Evolutionary conservation across 1,140 invertebrate species (phyloP).

Genomic region (Gonatopus flavifemur): DNA sequence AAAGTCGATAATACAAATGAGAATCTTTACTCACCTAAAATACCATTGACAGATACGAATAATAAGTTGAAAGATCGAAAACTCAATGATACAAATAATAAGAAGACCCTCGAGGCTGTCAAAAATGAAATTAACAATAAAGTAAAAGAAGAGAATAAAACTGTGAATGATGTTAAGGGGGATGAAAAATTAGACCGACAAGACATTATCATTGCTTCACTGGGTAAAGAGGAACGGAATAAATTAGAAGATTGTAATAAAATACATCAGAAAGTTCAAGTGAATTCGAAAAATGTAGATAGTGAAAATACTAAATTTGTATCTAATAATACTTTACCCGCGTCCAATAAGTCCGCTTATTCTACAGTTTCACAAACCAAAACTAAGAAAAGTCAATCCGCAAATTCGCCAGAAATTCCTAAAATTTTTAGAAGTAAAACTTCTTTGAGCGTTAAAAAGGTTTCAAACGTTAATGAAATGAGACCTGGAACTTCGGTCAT

Average conservation of each 20-base stretch:
- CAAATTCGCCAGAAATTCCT: constrained; percentile 31
- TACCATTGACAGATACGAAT: constrained; percentile 9
- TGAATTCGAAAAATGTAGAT: constrained; percentile 34
- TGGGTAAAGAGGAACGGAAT: constrained; percentile 17
- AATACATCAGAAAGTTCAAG: constrained; percentile 29
- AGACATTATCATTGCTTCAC: not conserved
- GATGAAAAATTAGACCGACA: constrained; percentile 7
- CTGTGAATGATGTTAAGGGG: not conserved
- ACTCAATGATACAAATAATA: constrained; percentile 18
- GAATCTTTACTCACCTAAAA: too few relatives aligned
- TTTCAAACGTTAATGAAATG: constrained; percentile 24
- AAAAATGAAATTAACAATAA: constrained; percentile 44
- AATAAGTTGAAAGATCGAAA: constrained; percentile 31
- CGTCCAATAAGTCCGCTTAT: constrained; percentile 48
- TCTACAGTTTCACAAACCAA: constrained; percentile 53
- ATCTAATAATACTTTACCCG: constrained; percentile 20
- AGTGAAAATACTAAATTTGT: constrained; percentile 36
- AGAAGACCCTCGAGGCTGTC: constrained; percentile 32
- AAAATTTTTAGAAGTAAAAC: constrained; percentile 52
- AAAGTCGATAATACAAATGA: constrained; percentile 27
- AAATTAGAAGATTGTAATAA: constrained; percentile 18
- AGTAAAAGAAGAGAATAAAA: constrained; percentile 31
- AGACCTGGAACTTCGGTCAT: constrained; percentile 42
- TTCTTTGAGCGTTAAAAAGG: constrained; percentile 42
- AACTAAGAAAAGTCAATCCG: constrained; percentile 23